Conservation (phyloP, 2,888 invertebrate species). For the Scaptomyza polygonia region DNA sequence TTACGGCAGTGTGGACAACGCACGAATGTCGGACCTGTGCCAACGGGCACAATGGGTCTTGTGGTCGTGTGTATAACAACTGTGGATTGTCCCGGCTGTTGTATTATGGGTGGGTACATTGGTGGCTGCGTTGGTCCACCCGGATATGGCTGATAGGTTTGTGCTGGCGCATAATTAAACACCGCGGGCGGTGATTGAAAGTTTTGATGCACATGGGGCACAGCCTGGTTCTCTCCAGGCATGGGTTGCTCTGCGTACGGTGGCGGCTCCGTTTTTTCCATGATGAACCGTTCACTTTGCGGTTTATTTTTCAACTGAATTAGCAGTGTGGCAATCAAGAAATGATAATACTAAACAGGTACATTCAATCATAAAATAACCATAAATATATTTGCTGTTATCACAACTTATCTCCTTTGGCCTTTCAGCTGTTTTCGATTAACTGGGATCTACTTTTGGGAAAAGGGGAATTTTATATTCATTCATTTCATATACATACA, state of each 20-base stretch:
- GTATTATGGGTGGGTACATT: conserved; percentile 34
- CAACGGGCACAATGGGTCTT: conserved; percentile 21
- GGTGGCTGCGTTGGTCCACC: conserved; percentile 42
- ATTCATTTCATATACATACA: no score
- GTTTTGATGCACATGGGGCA: not conserved
- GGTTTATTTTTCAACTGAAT: conserved; percentile 12
- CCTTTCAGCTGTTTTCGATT: not conserved
- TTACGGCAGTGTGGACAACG: conserved; percentile 41
- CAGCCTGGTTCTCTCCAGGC: conserved; percentile 4
- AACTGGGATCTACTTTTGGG: not conserved
- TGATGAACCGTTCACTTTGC: conserved; percentile 10
- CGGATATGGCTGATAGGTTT: conserved; percentile 45
- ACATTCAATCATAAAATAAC: not conserved
- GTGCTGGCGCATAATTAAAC: conserved; percentile 13
- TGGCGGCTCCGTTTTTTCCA: conserved; percentile 36
- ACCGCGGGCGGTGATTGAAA: conserved; percentile 1
- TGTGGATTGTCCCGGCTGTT: not conserved
- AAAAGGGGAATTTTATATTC: conserved; percentile 13
- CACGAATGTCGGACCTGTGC: conserved; percentile 40
- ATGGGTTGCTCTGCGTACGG: conserved; percentile 32
- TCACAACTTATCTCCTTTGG: conserved; percentile 10
- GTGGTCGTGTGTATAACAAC: conserved; percentile 34
- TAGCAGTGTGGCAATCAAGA: not conserved
- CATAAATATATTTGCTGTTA: conserved; percentile 1
- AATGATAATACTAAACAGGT: conserved; percentile 6